phyloP scores from a whole-genome alignment of 2,797 vertebrate genomes.

The Anabacerthia variegaticeps region DNA sequence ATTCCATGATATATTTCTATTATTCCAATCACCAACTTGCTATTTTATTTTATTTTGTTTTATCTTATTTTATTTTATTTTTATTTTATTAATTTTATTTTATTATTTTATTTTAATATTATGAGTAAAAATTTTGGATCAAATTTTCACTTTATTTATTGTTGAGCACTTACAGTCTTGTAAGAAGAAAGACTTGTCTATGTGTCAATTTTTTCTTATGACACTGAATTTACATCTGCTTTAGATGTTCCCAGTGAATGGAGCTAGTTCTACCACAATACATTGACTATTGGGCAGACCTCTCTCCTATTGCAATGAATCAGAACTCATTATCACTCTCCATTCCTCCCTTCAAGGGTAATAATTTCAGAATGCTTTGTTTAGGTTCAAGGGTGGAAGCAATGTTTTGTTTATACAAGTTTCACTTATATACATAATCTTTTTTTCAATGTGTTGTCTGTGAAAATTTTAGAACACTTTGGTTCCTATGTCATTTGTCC shows the following conservation, averaged over 20 bases:
- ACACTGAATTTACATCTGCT: not conserved
- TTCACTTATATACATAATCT: not conserved
- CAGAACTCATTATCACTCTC: not conserved
- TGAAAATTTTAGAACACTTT: not conserved
- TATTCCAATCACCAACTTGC: not conserved
- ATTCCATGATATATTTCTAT: not conserved
- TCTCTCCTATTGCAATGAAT: not conserved
- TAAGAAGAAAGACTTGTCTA: not conserved
- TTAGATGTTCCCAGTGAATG: not conserved
- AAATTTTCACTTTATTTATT: not conserved
- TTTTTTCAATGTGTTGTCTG: not conserved
- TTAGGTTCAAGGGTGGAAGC: not conserved
- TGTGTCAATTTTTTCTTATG: not conserved
- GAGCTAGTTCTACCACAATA: not conserved
- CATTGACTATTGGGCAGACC: rapidly evolving
- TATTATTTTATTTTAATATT: not conserved
- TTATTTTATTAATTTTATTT: not conserved
- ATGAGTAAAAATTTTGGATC: not conserved
- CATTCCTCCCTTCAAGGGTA: not conserved
- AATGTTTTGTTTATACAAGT: not conserved
- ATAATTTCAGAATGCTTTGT: not conserved
- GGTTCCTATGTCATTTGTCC: not conserved
- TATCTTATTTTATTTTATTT: not conserved
- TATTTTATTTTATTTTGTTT: not conserved
- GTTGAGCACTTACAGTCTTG: not conserved